Evolutionary conservation across 2,113 vertebrate genomes (phyloP).

Genomic region (Orycteropus afer): DNA sequence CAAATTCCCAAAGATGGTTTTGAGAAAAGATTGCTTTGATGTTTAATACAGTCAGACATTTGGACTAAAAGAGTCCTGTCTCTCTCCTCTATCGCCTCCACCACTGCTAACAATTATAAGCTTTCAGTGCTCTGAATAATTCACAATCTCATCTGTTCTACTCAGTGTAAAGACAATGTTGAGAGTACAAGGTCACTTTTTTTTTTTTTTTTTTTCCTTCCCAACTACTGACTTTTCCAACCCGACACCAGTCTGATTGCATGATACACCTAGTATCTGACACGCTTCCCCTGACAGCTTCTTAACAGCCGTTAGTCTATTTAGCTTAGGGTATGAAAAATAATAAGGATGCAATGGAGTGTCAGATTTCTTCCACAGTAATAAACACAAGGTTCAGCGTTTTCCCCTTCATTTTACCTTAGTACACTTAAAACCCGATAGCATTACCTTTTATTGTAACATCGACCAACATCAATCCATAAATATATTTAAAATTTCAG

Average conservation of each 20-base stretch:
- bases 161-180: conserved; percentile 85
- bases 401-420: neutral
- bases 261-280: conserved; percentile 87
- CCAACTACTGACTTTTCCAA: conserved; percentile 89
- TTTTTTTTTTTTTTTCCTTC: conserved; percentile 86
- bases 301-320: conserved; percentile 81
- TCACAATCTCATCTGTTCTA: conserved; percentile 90
- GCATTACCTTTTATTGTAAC: neutral
- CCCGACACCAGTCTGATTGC: conserved; percentile 83
- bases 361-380: conserved; percentile 75
- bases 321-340: conserved; percentile 83
- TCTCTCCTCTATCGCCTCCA: conserved; percentile 84
- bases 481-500: neutral
- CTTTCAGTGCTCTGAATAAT: conserved; percentile 95
- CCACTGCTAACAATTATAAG: conserved; percentile 89
- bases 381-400: conserved; percentile 28
- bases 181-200: conserved; percentile 86
- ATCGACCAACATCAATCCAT: neutral
- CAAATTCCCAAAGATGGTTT: conserved; percentile 81
- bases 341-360: conserved; percentile 78
- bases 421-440: neutral
- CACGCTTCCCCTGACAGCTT: conserved; percentile 84
- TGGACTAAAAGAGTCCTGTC: conserved; percentile 82
- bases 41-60: conserved; percentile 84
- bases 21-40: conserved; percentile 82